Evolutionary conservation across 2,113 vertebrate species (phyloP).

Genomic region (Dasypus novemcinctus): DNA sequence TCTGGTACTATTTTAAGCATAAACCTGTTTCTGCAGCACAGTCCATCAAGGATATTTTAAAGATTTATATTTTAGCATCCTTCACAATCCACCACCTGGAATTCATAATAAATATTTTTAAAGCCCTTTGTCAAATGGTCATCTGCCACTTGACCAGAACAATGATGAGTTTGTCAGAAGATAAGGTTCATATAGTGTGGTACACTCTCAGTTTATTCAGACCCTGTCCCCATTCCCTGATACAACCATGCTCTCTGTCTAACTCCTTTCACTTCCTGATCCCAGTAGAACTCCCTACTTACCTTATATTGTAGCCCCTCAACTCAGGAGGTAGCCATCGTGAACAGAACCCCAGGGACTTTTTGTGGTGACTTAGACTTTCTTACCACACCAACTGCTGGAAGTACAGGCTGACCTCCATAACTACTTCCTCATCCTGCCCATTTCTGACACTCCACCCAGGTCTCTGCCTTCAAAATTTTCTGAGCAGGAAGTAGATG

Average conservation of each 20-base stretch:
- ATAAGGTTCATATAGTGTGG: background rate
- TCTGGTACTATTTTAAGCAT: constrained; percentile 38
- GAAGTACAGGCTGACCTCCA: background rate
- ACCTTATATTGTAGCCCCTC: background rate
- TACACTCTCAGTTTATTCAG: background rate
- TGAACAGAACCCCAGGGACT: background rate
- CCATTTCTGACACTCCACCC: background rate
- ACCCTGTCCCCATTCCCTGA: background rate
- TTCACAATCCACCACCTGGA: background rate
- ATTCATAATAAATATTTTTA: constrained; percentile 21
- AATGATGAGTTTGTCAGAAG: background rate
- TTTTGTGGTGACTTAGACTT: background rate
- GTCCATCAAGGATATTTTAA: background rate
- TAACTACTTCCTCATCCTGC: background rate
- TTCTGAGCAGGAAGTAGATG: background rate
- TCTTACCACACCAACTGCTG: background rate
- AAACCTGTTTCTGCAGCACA: constrained; percentile 16
- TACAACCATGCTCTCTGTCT: background rate
- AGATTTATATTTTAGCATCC: constrained; percentile 30
- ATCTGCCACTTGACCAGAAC: background rate
- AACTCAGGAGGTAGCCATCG: background rate
- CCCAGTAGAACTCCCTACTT: rapidly evolving
- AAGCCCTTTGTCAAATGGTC: constrained; percentile 14
- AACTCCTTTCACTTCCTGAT: background rate
- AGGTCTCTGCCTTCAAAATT: background rate